phyloP scores from a whole-genome alignment of 2,888 invertebrate genomes.

The Leptothorax acervorum region DNA sequence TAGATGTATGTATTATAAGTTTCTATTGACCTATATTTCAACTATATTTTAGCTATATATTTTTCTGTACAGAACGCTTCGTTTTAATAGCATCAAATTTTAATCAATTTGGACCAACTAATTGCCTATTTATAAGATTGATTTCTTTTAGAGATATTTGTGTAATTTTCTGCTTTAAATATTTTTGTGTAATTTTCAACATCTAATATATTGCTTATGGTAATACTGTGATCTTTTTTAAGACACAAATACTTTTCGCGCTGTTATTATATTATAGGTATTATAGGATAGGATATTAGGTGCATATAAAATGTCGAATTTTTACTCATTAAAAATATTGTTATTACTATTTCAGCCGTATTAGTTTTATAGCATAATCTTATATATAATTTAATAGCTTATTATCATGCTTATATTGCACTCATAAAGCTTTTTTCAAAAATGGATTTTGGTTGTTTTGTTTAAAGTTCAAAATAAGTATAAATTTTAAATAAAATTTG shows the following conservation, averaged over 20 bases:
- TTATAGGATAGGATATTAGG: too few relatives aligned
- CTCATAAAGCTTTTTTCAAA: too few relatives aligned
- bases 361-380: background rate
- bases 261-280: background rate
- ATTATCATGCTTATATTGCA: too few relatives aligned
- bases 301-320: background rate
- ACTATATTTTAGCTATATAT: background rate
- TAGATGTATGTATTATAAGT: background rate
- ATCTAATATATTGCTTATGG: background rate
- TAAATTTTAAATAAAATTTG: too few relatives aligned
- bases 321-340: background rate
- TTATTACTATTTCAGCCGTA: background rate
- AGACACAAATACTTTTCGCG: background rate
- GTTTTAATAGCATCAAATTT: background rate
- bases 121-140: background rate
- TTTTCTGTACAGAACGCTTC: background rate
- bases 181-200: background rate
- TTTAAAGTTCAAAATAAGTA: too few relatives aligned
- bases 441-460: too few relatives aligned
- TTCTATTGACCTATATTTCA: background rate
- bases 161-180: background rate
- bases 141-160: background rate
- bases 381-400: too few relatives aligned
- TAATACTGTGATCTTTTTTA: background rate
- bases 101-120: background rate